Evolutionary conservation across 2,888 invertebrate species (phyloP).

Genomic region (Drosophila paramelanica): DNA sequence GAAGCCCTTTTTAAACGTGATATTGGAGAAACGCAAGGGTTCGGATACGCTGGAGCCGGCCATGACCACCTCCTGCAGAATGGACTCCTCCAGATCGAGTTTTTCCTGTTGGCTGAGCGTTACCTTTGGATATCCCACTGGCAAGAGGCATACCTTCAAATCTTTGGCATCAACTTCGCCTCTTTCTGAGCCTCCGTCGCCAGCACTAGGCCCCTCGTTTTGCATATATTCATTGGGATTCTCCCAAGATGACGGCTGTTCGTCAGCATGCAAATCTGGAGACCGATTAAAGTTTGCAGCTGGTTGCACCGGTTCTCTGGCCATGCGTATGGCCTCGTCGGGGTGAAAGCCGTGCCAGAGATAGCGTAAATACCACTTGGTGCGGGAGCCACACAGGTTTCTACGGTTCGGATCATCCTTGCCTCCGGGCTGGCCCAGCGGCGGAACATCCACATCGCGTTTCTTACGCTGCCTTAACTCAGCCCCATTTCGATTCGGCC

Average conservation of each 20-base stretch:
- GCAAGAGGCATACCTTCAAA: slow-evolving; percentile 10
- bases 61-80: slow-evolving; percentile 30
- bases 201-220: neutral
- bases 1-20: slow-evolving; percentile 11
- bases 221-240: neutral
- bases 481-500: neutral
- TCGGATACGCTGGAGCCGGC: neutral
- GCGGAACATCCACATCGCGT: neutral
- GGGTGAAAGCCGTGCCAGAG: slow-evolving; percentile 9
- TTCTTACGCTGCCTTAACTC: neutral
- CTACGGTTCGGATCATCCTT: neutral
- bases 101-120: slow-evolving; percentile 16
- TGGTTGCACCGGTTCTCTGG: slow-evolving; percentile 38
- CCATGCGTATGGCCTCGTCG: slow-evolving; percentile 27
- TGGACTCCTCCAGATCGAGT: slow-evolving; percentile 42
- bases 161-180: no score
- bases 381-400: slow-evolving; percentile 24
- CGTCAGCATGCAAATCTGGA: neutral
- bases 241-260: neutral
- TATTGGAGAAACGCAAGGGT: slow-evolving; percentile 28
- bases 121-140: slow-evolving; percentile 26
- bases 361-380: slow-evolving; percentile 41
- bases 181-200: no score
- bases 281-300: neutral
- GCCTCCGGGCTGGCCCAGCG: slow-evolving; percentile 3